phyloP scores from a whole-genome alignment of 2,797 vertebrate genomes.

The Syngnathus rostellatus region DNA sequence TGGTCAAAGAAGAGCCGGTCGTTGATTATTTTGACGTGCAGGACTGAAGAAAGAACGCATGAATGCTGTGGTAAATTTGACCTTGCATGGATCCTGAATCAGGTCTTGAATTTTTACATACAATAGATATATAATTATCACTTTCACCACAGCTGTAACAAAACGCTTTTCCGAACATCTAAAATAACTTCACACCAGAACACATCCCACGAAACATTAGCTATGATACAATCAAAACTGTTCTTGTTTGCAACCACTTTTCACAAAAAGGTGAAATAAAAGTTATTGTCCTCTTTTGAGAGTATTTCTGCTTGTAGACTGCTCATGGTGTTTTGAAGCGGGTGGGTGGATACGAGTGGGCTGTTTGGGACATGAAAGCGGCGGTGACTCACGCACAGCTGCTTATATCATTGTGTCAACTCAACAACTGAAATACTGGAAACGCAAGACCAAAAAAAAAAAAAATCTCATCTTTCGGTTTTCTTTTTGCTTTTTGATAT shows the following conservation, averaged over 20 bases:
- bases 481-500: too few relatives aligned
- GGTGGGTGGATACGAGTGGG: slow-evolving; percentile 36
- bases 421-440: neutral
- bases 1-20: slow-evolving; percentile 80
- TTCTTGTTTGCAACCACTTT: too few relatives aligned
- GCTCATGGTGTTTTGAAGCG: neutral
- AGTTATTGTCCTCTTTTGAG: neutral
- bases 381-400: neutral
- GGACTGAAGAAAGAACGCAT: slow-evolving; percentile 67
- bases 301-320: neutral
- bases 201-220: too few relatives aligned
- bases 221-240: too few relatives aligned
- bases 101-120: neutral
- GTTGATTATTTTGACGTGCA: slow-evolving; percentile 98
- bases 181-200: too few relatives aligned
- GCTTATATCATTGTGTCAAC: neutral
- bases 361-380: slow-evolving; percentile 20
- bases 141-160: too few relatives aligned
- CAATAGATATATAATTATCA: neutral
- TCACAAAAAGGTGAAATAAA: slow-evolving; percentile 22
- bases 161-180: neutral
- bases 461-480: too few relatives aligned
- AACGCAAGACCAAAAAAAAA: neutral
- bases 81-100: slow-evolving; percentile 1
- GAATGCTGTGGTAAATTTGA: neutral